Evolutionary conservation across 2,888 invertebrate species (phyloP).

Genomic region (Microplitis manilae): DNA sequence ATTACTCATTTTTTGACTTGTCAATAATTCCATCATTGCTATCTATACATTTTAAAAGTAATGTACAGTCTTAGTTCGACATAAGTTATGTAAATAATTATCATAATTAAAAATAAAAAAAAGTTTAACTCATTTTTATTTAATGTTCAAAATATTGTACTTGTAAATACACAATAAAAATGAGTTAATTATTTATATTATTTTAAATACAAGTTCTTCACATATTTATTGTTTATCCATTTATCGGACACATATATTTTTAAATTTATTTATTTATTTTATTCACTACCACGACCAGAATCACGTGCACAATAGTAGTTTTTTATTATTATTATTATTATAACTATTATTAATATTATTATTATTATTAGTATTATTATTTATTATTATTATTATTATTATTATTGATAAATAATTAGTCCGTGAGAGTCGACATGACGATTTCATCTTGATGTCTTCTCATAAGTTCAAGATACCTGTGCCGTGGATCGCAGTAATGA

Average conservation of each 20-base stretch:
- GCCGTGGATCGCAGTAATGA: constrained; percentile 68
- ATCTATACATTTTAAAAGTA: constrained; percentile 40
- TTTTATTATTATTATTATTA: too few species aligned
- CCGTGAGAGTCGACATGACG: constrained; percentile 23
- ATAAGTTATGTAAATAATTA: constrained; percentile 9
- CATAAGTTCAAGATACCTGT: constrained; percentile 64
- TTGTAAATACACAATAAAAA: not conserved
- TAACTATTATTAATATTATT: too few species aligned
- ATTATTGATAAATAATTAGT: constrained; percentile 24
- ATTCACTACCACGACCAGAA: constrained; percentile 36
- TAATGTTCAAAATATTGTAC: not conserved
- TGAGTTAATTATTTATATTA: not conserved
- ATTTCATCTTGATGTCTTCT: constrained; percentile 62
- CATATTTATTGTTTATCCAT: not conserved
- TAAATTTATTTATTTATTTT: not conserved
- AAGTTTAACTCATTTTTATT: not conserved
- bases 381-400: too few species aligned
- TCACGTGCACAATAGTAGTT: constrained; percentile 7
- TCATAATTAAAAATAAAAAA: not conserved
- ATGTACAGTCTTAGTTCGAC: constrained; percentile 43
- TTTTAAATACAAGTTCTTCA: not conserved
- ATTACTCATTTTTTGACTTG: constrained; percentile 17
- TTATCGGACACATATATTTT: not conserved
- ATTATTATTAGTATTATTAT: too few species aligned
- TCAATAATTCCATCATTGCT: constrained; percentile 44